phyloP scores from a whole-genome alignment of 2,797 vertebrate genomes.

The Paguma larvata region DNA sequence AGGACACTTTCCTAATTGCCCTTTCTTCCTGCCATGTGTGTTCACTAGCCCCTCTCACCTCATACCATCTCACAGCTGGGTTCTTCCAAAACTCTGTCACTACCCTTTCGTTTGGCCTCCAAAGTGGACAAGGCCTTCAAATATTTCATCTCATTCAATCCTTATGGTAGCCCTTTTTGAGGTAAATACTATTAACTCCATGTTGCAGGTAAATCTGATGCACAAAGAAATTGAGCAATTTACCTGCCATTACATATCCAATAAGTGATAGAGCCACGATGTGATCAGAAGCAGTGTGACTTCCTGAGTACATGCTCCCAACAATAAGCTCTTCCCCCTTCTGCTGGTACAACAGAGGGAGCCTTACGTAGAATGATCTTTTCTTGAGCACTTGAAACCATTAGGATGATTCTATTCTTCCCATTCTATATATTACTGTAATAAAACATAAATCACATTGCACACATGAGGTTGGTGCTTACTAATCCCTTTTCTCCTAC shows the following conservation, averaged over 20 bases:
- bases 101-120: not conserved
- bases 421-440: not conserved
- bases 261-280: not conserved
- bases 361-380: not conserved
- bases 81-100: not conserved
- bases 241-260: not conserved
- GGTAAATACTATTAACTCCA: not conserved
- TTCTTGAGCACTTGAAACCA: not conserved
- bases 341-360: not conserved
- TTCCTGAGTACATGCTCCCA: not conserved
- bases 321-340: not conserved
- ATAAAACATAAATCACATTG: not conserved
- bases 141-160: not conserved
- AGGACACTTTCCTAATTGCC: not conserved
- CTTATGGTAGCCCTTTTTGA: not conserved
- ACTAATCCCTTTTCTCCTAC: not conserved
- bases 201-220: not conserved
- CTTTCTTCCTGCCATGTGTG: accelerated
- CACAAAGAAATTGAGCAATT: not conserved
- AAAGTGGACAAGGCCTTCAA: not conserved
- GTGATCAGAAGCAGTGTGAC: not conserved
- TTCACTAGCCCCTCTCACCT: not conserved
- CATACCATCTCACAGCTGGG: not conserved
- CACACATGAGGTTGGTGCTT: not conserved
- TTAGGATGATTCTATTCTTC: not conserved